Base-by-base conservation (phyloP, 2,797 vertebrate species). In the Anabacerthia variegaticeps region DNA sequence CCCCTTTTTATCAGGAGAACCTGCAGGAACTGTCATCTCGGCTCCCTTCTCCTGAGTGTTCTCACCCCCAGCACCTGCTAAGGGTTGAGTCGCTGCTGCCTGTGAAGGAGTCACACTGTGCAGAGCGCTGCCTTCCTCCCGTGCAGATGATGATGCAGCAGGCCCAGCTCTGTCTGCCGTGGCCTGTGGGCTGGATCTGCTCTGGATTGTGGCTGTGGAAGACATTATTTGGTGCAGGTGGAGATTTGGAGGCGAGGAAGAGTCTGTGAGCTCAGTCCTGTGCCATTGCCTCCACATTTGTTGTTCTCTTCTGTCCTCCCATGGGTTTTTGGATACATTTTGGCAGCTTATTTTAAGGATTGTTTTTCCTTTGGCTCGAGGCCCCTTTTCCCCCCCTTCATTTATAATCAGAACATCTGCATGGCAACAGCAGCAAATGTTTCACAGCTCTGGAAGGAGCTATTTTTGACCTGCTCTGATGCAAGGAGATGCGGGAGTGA, bases 381-480 rank as follows among this genome's bases (percentile, higher is more conserved):
- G 48, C n/a, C 39, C 44, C 11, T 6, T 23, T 39, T 3, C 0
- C 4, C 10, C 8, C 21, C 5, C 15, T 43, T 44, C 44, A 14
- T 44, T 82, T 79, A n/a, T 62, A 84, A 41, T 79, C 28, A 6
- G 39, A 88, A 72, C 82, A 95, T 88, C 82, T 91, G 85, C 89
- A 58, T 88, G 76, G 77, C 69, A 79, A 93, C 75, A 79, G 91
- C 89, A 95, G 90, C 55, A 49, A 72, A 61, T 10, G 34, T 63
- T 85, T 74, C 43, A 17, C 1, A 2, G 32, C 1, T 0, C 84
- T 72, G 37, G 37, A 72, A 87, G 69, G 51, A 92, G 58, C 73
- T 92, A 27, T 43, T 95, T 93, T 85, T 85, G 23, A 48, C 67
- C 58, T 23, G 22, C 34, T 93, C 24, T 49, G 67, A 48, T 73